Percentiles rank a stretch among this genome's conserved stretches.
Conservation (phyloP, 2,888 invertebrate genomes). For the Cerceris ruficornis region DNA sequence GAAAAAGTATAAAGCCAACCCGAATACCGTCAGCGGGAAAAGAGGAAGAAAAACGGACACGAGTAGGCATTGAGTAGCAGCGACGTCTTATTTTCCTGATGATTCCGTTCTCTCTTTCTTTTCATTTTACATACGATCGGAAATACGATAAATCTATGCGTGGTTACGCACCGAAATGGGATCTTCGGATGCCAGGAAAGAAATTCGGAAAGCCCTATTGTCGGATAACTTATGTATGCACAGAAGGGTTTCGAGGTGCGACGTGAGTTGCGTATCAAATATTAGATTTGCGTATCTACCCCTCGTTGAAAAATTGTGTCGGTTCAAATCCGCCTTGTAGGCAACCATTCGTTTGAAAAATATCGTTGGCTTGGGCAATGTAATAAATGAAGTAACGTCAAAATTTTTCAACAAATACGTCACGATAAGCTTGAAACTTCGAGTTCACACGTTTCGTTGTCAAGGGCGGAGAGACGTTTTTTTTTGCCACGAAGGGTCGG, state of each 20-base stretch:
- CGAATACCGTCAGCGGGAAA: not conserved
- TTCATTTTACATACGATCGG: not conserved
- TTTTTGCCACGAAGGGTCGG: not conserved
- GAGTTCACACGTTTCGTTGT: not conserved
- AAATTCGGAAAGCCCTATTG: constrained; percentile 28
- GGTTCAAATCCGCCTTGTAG: not conserved
- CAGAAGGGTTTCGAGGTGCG: constrained; percentile 14
- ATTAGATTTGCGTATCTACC: constrained; percentile 13
- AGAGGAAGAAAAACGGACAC: not conserved
- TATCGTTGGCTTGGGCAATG: constrained; percentile 15
- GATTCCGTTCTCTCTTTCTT: not conserved
- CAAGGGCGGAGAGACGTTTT: not conserved
- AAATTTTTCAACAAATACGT: constrained; percentile 8
- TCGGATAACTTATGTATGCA: constrained; percentile 33
- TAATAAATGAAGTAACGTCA: not conserved
- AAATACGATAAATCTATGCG: constrained; percentile 17
- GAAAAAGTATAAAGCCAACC: too few species aligned
- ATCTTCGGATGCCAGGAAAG: constrained; percentile 5
- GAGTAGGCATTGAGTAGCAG: too few species aligned
- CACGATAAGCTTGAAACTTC: not conserved
- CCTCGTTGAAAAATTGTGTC: constrained; percentile 22
- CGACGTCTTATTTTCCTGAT: constrained; percentile 1
- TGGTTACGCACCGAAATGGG: constrained; percentile 4
- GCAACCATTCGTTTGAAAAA: constrained; percentile 10
- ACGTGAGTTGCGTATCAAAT: constrained; percentile 30